Evolutionary conservation across 2,113 vertebrate species (phyloP).

Genomic region (Campylomormyrus tamandua): DNA sequence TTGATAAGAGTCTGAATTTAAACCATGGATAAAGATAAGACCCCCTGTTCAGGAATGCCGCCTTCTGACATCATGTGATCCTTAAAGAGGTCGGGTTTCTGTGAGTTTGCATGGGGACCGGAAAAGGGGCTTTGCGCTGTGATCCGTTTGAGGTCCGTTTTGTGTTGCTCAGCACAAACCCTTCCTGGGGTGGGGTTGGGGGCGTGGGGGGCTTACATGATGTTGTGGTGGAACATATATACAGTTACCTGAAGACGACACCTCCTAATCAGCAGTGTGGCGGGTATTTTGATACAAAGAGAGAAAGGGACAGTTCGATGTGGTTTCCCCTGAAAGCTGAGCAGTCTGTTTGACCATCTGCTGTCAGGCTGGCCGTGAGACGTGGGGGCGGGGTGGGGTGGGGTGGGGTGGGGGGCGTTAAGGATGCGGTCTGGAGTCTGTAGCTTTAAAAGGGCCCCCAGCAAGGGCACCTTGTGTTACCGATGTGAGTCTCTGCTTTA

Average conservation of each 20-base stretch:
- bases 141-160: background rate
- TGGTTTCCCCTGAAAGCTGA: constrained; percentile 53
- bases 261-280: constrained; percentile 25
- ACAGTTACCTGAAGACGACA: constrained; percentile 38
- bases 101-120: background rate
- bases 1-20: background rate
- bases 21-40: background rate
- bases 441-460: background rate
- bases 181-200: constrained; percentile 7
- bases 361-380: constrained; percentile 45
- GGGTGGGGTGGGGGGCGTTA: background rate
- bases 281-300: constrained; percentile 41
- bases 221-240: constrained; percentile 39
- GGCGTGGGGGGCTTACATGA: constrained; percentile 31
- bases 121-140: background rate
- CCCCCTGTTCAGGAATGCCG: background rate
- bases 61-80: background rate
- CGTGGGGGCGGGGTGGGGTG: background rate
- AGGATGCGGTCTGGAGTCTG: background rate
- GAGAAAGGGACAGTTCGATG: constrained; percentile 38
- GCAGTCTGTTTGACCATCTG: constrained; percentile 47
- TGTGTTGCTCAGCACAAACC: background rate
- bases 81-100: background rate
- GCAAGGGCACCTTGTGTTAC: background rate
- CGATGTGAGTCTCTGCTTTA: background rate